Evolutionary conservation across 1,140 invertebrate species (phyloP), one percentile per base, ranked within the genome.

Genomic region (Hypsibius dujardini): DNA sequence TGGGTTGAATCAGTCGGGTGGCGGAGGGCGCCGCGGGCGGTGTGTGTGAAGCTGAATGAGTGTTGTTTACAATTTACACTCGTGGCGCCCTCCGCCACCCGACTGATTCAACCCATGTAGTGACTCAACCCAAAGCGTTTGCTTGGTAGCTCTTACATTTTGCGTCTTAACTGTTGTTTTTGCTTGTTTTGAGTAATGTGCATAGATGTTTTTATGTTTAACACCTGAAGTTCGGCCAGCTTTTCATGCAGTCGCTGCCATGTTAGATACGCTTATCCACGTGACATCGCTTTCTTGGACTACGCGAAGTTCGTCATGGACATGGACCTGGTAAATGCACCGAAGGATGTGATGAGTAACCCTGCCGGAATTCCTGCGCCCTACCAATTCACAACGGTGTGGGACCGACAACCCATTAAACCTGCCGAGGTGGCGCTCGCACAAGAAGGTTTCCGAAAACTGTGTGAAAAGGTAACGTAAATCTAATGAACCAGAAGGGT

Each of bases 361-460:
- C 62, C 62, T 12, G 62, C 62, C 12, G 12, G 12, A 42, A 67
- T 45, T 15, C 62, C 62, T 15, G 62, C 7, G 42, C 62, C 62
- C 3, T 67, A 67, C 42, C 3, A 15, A 7, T 45, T 67, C 7
- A 12, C 3, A 7, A 45, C 12, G 7, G 12, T 45, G 12, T 45
- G 3, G 12, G 62, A 67, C 42, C 62, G 62, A 42, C 3, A 45
- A 3, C 62, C 62, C 12, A 42, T 67, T 42, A 45, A 42, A 3
- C 12, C 12, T 3, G 62, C 12, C 3, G 42, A 67, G 3, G 42
- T 67, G 42, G 42, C 12, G 42, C 62, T 67, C 3, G 62, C 62
- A 15, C 62, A 67, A 67, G 62, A 67, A 67, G 62, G 12, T 3
- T 67, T 67, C 62, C 12, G 42, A 15, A 67, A 67, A 45, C 12